Conservation (phyloP, 2,797 vertebrate species). For the Triplophysa yarkandensis region DNA sequence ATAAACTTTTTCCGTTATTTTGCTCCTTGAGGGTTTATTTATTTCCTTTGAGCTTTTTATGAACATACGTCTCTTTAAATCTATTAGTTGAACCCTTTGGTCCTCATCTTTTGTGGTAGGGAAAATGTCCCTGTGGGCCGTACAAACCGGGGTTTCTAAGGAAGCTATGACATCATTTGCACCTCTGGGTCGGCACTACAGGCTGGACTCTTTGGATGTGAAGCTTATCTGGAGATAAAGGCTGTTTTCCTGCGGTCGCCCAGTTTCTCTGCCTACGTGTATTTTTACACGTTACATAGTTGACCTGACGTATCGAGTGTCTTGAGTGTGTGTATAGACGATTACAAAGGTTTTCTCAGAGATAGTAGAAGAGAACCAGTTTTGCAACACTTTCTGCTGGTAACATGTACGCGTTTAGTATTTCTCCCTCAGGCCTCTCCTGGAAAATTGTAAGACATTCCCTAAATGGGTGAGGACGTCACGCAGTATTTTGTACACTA, state of each 20-base stretch:
- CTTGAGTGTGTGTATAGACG: slow-evolving; percentile 20
- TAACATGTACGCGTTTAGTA: slow-evolving; percentile 41
- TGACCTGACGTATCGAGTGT: slow-evolving; percentile 9
- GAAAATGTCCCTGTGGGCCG: slow-evolving; percentile 21
- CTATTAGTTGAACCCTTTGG: slow-evolving; percentile 1
- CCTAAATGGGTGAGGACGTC: slow-evolving; percentile 60
- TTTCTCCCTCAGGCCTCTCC: slow-evolving; percentile 48
- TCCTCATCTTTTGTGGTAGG: slow-evolving; percentile 8
- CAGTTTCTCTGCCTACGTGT: not conserved
- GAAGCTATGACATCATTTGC: slow-evolving; percentile 50
- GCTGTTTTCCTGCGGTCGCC: slow-evolving; percentile 33
- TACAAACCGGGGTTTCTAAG: slow-evolving; percentile 34
- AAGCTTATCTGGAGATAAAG: slow-evolving; percentile 50
- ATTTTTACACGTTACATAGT: not conserved
- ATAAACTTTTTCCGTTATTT: slow-evolving; percentile 59
- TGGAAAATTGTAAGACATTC: slow-evolving; percentile 54
- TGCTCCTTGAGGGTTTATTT: slow-evolving; percentile 48
- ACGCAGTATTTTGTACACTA: slow-evolving; percentile 28
- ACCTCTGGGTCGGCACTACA: slow-evolving; percentile 42
- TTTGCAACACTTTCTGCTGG: slow-evolving; percentile 60
- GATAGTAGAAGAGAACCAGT: slow-evolving; percentile 50
- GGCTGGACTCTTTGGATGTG: slow-evolving; percentile 20
- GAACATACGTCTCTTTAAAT: slow-evolving; percentile 8
- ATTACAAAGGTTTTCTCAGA: slow-evolving; percentile 28
- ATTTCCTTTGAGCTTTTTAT: slow-evolving; percentile 6